Percentiles rank a stretch among this genome's conserved stretches.
These are phyloP conservation scores for Enteromius fasciolatus DNA, from an alignment of 2,797 vertebrate species.

Conservation along the genomic window DNA sequence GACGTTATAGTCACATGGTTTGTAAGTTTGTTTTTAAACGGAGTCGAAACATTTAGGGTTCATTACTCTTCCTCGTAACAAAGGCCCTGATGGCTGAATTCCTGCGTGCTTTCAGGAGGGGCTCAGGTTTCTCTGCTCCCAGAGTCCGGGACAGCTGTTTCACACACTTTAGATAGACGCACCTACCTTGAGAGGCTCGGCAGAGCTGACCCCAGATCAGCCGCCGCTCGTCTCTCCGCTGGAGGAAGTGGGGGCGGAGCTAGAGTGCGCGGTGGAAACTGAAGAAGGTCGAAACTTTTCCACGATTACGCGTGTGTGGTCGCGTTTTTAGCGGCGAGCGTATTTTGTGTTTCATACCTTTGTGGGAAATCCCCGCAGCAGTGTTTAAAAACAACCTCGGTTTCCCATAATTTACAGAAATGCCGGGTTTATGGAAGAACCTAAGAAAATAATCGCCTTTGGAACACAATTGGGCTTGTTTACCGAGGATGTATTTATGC, in stretches of 20 bases:
- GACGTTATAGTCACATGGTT: neutral
- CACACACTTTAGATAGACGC: constrained; percentile 19
- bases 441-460: neutral
- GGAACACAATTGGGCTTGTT: neutral
- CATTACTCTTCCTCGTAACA: constrained; percentile 19
- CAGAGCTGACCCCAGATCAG: constrained; percentile 33
- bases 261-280: constrained; percentile 30
- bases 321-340: neutral
- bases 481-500: neutral
- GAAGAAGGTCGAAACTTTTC: constrained; percentile 37
- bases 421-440: neutral
- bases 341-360: constrained; percentile 15
- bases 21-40: neutral
- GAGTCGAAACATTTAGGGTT: constrained; percentile 7
- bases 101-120: constrained; percentile 21
- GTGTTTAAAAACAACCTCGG: constrained; percentile 28
- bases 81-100: constrained; percentile 30
- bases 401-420: constrained; percentile 15
- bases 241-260: constrained; percentile 29
- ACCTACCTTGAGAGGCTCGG: constrained; percentile 22
- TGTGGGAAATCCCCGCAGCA: constrained; percentile 18
- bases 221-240: neutral
- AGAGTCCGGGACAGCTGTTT: constrained; percentile 36
- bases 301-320: constrained; percentile 21
- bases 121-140: constrained; percentile 37